Base-by-base conservation (phyloP, 2,888 invertebrate genomes). In the Chrysina gloriosa region DNA sequence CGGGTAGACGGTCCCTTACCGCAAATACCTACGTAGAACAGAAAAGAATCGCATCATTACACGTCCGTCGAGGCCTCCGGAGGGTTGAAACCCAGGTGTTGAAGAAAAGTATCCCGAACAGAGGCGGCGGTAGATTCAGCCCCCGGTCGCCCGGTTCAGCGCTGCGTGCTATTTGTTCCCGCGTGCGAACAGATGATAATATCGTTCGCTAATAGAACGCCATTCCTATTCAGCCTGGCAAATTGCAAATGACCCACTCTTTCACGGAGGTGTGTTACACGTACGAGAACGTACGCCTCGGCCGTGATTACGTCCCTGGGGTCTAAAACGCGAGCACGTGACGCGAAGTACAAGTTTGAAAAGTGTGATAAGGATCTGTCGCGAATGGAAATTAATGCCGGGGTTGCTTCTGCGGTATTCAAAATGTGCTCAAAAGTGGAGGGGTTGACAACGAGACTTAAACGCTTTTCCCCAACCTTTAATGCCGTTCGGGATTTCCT, bases 151-250 rank as follows among this genome's bases (percentile, higher is more conserved):
- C 29, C 4, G 29, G 14, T 42, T 14, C 50, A 27, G 19, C 19
- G 36, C 36, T 36, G 56, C 36, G 56, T 56, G 39, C 23, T 39
- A 56, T 56, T 56, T 56, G 56, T 56, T 56, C 56, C n/a, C 21
- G 21, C 3, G 25, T 23, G 56, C 14, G 36, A 36, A 29, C 50
- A 52, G 29, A 52, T 52, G 56, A 36, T 56, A 27, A 56, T 56
- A 34, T 21, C 56, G 39, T 56, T 36, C 54, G 34, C 36, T 36
- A 56, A 56, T 56, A 56, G 56, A 56, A 56, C 19, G 25, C 36
- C 56, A 36, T 56, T 56, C 9, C 23, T 23, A 56, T 56, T 56
- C 56, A 56, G 23, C 11, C 5, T 11, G 23, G 36, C 19, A 23
- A 23, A 36, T 36, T 36, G 36, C 56, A 39, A 36, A 56, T 39